Evolutionary conservation across 2,113 vertebrate genomes (phyloP).

Genomic region (Acinonyx jubatus): DNA sequence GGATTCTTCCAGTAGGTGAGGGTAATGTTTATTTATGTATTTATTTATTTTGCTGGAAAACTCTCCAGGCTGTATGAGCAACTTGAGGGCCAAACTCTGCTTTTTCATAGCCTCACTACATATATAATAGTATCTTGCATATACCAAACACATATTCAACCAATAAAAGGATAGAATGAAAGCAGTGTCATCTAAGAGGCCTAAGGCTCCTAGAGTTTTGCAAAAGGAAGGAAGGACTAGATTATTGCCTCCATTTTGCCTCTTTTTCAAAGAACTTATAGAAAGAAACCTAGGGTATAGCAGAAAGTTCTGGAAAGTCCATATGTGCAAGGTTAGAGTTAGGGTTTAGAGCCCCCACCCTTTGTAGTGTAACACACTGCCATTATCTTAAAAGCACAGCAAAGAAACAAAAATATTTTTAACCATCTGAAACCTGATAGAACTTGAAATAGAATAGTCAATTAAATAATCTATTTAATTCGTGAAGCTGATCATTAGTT

Average conservation of each 20-base stretch:
- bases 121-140: background rate
- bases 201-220: background rate
- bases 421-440: background rate
- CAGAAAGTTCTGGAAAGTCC: background rate
- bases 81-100: background rate
- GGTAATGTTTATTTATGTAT: background rate
- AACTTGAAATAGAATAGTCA: background rate
- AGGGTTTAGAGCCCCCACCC: background rate
- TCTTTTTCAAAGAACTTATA: background rate
- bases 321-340: background rate
- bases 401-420: background rate
- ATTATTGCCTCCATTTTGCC: background rate
- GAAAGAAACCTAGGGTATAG: background rate
- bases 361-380: background rate
- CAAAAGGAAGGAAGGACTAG: background rate
- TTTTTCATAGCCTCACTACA: background rate
- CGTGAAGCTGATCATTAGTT: background rate
- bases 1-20: background rate
- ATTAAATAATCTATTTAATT: constrained; percentile 7
- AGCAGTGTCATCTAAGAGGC: background rate
- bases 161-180: background rate
- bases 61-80: background rate
- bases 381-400: background rate
- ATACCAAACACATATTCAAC: background rate
- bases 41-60: background rate